Percentiles rank a stretch among this genome's conserved stretches.
Evolutionary conservation across 2,888 invertebrate species (phyloP).

Genomic region (Drosophila falleni): DNA sequence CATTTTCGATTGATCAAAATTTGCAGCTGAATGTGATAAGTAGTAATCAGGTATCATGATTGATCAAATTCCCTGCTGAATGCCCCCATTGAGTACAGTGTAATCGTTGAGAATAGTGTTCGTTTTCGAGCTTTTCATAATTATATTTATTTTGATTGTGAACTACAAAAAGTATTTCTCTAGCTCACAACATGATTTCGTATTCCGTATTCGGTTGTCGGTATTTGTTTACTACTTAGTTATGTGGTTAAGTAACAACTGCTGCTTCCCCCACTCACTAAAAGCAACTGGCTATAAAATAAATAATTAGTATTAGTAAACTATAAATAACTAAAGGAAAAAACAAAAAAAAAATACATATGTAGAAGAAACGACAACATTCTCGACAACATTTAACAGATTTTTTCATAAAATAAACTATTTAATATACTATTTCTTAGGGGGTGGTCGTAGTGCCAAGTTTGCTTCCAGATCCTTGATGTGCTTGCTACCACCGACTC

Average conservation of each 20-base stretch:
- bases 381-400: slow-evolving; percentile 32
- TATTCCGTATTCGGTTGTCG: background rate
- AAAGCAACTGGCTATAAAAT: slow-evolving; percentile 56
- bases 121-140: background rate
- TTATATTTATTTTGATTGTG: slow-evolving; percentile 32
- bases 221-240: slow-evolving; percentile 19
- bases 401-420: slow-evolving; percentile 54
- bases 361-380: slow-evolving; percentile 32
- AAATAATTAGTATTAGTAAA: slow-evolving; percentile 61
- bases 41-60: too few species aligned
- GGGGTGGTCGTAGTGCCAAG: slow-evolving; percentile 84
- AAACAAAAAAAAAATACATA: slow-evolving; percentile 44
- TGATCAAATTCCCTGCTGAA: too few species aligned
- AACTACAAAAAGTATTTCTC: slow-evolving; percentile 29
- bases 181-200: slow-evolving; percentile 21
- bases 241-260: background rate
- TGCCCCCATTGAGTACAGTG: background rate
- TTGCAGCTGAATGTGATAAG: too few species aligned
- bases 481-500: slow-evolving; percentile 29
- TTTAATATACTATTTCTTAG: slow-evolving; percentile 66
- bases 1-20: too few species aligned
- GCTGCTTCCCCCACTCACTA: background rate
- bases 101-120: background rate
- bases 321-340: slow-evolving; percentile 56
- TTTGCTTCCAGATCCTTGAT: slow-evolving; percentile 82